Evolutionary conservation across 2,797 vertebrate genomes (phyloP).

Genomic region (Geotrypetes seraphini): DNA sequence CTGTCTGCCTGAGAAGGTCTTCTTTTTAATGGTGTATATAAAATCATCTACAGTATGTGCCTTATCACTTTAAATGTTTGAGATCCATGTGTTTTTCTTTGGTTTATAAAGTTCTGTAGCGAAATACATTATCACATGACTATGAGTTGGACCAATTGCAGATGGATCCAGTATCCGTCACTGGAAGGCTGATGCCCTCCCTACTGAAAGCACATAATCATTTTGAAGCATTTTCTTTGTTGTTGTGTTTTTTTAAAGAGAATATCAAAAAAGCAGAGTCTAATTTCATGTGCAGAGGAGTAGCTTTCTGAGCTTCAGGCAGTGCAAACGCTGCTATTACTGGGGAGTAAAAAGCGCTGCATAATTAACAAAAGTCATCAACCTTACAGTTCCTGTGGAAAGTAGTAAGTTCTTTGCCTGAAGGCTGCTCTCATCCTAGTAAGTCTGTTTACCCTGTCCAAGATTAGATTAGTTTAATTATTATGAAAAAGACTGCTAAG

Average conservation of each 20-base stretch:
- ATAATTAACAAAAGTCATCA: conserved; percentile 98
- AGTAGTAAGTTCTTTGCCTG: conserved; percentile 80
- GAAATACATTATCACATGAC: conserved; percentile 61
- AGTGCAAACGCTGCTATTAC: conserved; percentile 80
- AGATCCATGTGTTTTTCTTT: neutral
- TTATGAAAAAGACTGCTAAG: conserved; percentile 86
- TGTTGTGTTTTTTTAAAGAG: conserved; percentile 25
- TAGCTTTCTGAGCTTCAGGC: conserved; percentile 89
- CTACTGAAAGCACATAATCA: conserved; percentile 61
- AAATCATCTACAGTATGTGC: conserved; percentile 12
- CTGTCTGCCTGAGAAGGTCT: conserved; percentile 3
- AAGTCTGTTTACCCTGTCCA: conserved; percentile 97
- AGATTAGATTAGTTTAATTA: conserved; percentile 99
- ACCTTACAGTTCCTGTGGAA: conserved; percentile 84
- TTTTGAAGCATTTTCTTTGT: conserved; percentile 57
- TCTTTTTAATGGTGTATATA: conserved; percentile 8
- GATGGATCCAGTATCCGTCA: conserved; percentile 50
- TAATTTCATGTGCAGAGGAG: conserved; percentile 77
- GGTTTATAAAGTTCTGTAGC: conserved; percentile 17
- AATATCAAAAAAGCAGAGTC: conserved; percentile 59
- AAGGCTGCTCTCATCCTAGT: conserved; percentile 84
- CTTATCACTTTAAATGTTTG: conserved; percentile 10
- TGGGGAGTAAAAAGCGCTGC: conserved; percentile 79
- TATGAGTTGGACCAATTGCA: conserved; percentile 60
- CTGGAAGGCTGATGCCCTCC: conserved; percentile 71